Base-by-base conservation (phyloP, 2,888 invertebrate genomes). In the Epinotia demarniana region DNA sequence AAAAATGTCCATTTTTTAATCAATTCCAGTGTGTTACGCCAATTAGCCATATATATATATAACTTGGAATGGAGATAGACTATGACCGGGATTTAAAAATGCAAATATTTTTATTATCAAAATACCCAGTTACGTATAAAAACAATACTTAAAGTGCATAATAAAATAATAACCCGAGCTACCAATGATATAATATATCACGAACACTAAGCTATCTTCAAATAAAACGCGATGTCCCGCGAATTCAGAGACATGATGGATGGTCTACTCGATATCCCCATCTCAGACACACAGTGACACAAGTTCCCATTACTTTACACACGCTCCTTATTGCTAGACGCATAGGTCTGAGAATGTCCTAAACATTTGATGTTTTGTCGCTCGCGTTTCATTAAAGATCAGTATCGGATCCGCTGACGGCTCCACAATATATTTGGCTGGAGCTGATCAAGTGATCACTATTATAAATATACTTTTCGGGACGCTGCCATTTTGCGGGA, bases 191-290 rank as follows among this genome's bases (percentile, higher is more conserved):
- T 27, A 49, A 49, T 11, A 64, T 23, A n/a, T 53, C 57, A 43
- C 68, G 57, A 64, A 68, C 33, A 53, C 66, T 55, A 68, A 68
- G 68, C 68, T 58, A 43, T 68, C 68, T 23, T 46, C 46, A 46
- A 60, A 69, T 69, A 69, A 43, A 39, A 62, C 71, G n/a, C 39
- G 39, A 27, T 19, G 33, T 19, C 46, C 46, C 27, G 60, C 12
- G 49, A 49, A 70, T 61, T 68, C 68, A 49, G 53, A 19, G n/a
- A 39, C 13, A 72, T 73, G 73, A 73, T 68, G 68, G 53, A 73
- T 23, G 61, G 62, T n/a, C 58, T 11, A 18, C 53, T 46, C 43
- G 46, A 69, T 46, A 68, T 53, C 16, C 13, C 60, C 49, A 19
- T 13, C 16, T 55, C 53, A 62, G 63, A 9, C 1, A 13, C 33